Percentiles rank a stretch among this genome's conserved stretches.
Evolutionary conservation across 2,797 vertebrate genomes (phyloP).

Genomic region (Cuniculus paca): DNA sequence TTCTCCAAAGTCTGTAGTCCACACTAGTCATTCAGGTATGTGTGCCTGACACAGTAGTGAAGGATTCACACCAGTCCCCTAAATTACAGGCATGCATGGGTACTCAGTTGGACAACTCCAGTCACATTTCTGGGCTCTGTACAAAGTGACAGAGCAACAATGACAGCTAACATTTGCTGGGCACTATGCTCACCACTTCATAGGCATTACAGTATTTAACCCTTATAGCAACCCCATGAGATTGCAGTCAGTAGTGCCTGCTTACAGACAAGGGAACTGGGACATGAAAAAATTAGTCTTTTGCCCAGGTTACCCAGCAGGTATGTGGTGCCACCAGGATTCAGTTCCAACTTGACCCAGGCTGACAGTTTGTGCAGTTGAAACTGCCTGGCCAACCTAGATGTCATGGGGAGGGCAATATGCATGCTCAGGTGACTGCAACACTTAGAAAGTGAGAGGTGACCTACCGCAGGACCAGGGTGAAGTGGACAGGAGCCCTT

Average conservation of each 20-base stretch:
- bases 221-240: neutral
- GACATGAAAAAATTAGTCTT: neutral
- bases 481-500: neutral
- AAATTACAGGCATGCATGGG: neutral
- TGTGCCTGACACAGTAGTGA: neutral
- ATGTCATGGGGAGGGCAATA: neutral
- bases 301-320: neutral
- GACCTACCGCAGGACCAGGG: neutral
- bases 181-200: fast-evolving
- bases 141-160: neutral
- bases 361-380: neutral
- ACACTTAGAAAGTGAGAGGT: neutral
- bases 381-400: neutral
- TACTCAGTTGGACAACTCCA: neutral
- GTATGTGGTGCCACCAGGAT: neutral
- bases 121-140: neutral
- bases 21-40: neutral
- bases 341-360: neutral
- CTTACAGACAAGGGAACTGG: neutral
- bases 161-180: neutral
- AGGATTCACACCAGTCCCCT: neutral
- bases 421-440: neutral
- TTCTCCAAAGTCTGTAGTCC: neutral
- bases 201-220: neutral
- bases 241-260: neutral